These are phyloP conservation scores for Neoarius graeffei DNA, from an alignment of 2,113 vertebrate genomes.

Conservation along the genomic window DNA sequence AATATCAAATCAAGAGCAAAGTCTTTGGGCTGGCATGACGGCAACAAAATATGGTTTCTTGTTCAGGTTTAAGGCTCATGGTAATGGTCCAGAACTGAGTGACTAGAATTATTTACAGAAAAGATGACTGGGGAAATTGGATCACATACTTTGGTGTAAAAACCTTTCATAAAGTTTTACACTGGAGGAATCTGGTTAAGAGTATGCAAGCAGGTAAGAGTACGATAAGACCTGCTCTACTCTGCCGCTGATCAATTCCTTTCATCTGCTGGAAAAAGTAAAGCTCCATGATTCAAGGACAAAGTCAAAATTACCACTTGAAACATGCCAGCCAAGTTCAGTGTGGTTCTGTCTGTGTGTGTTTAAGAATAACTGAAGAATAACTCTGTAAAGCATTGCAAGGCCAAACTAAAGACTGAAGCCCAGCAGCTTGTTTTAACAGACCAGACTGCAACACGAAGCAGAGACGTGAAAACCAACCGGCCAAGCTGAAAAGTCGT, in stretches of 20 bases:
- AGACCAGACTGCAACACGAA: constrained; percentile 6
- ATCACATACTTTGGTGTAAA: background rate
- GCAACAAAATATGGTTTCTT: background rate
- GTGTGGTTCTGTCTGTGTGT: constrained; percentile 33
- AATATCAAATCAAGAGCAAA: background rate
- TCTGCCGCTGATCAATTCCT: constrained; percentile 14
- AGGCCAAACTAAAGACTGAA: constrained; percentile 57
- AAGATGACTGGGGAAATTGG: background rate
- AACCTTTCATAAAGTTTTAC: background rate
- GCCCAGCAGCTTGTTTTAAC: constrained; percentile 43
- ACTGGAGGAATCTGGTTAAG: constrained; percentile 2
- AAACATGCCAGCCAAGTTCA: constrained; percentile 51
- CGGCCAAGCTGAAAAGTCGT: background rate
- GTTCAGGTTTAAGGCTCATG: background rate
- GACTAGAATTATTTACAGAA: background rate
- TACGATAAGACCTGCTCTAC: background rate
- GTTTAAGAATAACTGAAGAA: constrained; percentile 40
- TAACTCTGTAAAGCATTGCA: constrained; percentile 8
- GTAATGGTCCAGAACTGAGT: background rate
- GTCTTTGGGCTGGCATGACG: background rate
- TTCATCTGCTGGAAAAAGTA: constrained; percentile 43
- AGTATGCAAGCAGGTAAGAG: background rate
- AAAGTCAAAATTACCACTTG: constrained; percentile 19
- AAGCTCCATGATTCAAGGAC: constrained; percentile 34
- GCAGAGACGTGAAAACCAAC: background rate